Percentiles rank a stretch among this genome's conserved stretches.
These are phyloP conservation scores for Myzus persicae DNA, from an alignment of 1,140 invertebrate species.

Conservation along the genomic window DNA sequence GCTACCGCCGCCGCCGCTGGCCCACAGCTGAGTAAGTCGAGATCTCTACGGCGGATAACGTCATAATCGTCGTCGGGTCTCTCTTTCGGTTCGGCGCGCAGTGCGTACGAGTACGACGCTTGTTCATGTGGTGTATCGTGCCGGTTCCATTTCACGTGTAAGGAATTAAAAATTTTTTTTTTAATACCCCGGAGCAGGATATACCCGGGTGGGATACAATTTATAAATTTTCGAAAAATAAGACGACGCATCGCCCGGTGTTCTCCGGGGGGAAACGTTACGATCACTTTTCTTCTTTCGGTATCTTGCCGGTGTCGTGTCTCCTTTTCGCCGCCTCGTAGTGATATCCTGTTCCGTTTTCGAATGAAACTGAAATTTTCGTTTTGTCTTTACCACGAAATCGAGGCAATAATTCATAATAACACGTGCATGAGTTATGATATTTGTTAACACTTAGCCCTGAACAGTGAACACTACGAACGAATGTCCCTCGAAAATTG, in stretches of 20 bases:
- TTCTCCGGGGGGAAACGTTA: neutral
- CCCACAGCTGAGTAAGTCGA: conserved; percentile 56
- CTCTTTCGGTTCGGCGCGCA: neutral
- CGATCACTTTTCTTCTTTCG: neutral
- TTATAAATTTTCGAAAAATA: neutral
- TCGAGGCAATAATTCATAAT: neutral
- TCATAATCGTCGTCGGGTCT: conserved; percentile 32
- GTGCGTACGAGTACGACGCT: neutral
- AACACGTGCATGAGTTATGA: neutral
- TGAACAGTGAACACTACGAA: neutral
- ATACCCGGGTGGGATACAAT: neutral
- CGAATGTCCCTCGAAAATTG: no score
- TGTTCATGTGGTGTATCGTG: neutral
- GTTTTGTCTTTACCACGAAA: neutral
- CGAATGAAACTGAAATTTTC: neutral
- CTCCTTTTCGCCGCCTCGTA: neutral
- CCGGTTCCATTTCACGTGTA: neutral
- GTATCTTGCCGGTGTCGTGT: neutral
- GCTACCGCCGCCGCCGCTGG: neutral
- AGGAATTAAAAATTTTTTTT: neutral
- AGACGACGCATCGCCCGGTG: neutral
- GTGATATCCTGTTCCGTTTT: neutral
- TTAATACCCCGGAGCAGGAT: no score
- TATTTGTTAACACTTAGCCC: neutral
- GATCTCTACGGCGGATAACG: conserved; percentile 54